Percentiles rank a stretch among this genome's conserved stretches.
phyloP scores from a whole-genome alignment of 2,113 vertebrate genomes.

The Tyrannus savana region DNA sequence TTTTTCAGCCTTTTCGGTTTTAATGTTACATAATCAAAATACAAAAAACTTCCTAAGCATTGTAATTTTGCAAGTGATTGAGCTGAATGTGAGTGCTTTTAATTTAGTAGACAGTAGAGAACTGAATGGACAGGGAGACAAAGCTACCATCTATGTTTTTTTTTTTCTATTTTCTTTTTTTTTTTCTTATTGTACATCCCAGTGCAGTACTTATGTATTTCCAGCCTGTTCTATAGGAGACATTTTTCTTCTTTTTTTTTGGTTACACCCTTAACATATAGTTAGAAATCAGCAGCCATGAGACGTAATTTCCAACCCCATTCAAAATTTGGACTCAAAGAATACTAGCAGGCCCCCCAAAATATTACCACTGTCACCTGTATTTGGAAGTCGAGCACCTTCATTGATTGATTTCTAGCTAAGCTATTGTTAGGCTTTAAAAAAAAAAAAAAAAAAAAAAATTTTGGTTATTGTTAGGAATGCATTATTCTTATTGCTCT shows the following conservation, averaged over 20 bases:
- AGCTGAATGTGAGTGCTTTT: background rate
- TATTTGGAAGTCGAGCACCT: background rate
- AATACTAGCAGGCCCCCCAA: background rate
- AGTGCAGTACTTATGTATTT: background rate
- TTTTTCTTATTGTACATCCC: too few species aligned
- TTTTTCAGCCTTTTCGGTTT: background rate
- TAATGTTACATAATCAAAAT: background rate
- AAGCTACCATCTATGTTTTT: background rate
- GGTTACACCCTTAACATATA: background rate
- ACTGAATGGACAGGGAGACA: background rate
- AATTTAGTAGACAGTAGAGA: background rate
- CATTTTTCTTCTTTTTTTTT: too few species aligned
- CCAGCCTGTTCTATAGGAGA: background rate
- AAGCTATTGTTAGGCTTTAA: background rate
- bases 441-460: background rate
- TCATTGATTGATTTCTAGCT: background rate
- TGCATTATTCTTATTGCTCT: background rate
- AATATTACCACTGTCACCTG: background rate
- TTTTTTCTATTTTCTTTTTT: background rate
- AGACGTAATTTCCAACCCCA: background rate
- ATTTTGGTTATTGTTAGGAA: background rate
- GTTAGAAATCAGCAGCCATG: background rate
- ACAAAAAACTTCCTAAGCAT: background rate
- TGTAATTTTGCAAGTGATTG: background rate
- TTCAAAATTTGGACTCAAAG: background rate